phyloP scores from a whole-genome alignment of 2,888 invertebrate genomes.

The Odontocerum albicorne region DNA sequence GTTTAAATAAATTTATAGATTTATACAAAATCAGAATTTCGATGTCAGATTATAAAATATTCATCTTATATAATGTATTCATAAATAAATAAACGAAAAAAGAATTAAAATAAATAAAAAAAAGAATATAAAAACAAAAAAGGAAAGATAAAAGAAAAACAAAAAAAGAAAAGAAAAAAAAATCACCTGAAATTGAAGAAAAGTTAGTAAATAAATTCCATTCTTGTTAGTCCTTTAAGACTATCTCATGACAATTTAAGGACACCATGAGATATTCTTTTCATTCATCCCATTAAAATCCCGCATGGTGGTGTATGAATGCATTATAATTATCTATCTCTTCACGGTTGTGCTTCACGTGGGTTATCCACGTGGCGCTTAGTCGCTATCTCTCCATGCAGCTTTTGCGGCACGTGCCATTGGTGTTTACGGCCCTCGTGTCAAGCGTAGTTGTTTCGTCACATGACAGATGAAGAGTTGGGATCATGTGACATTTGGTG shows the following conservation, averaged over 20 bases:
- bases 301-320: constrained; percentile 7
- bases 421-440: constrained; percentile 3
- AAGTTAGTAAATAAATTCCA: constrained; percentile 2
- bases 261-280: no score
- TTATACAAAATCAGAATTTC: no score
- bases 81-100: background rate
- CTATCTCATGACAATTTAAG: no score
- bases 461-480: constrained; percentile 8
- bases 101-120: background rate
- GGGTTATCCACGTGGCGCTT: constrained; percentile 12
- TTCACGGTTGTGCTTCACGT: background rate
- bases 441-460: constrained; percentile 4
- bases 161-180: background rate
- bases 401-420: constrained; percentile 1
- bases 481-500: no score
- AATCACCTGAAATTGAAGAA: constrained; percentile 14
- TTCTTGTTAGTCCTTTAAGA: background rate
- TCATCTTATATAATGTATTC: background rate
- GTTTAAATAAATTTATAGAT: no score
- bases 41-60: background rate
- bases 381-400: constrained; percentile 6
- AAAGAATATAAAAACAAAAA: background rate
- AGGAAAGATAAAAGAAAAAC: background rate
- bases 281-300: no score
- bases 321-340: constrained; percentile 5